Evolutionary conservation across 2,797 vertebrate genomes (phyloP), one percentile per base, ranked within the genome.

Genomic region (Taeniopygia guttata): DNA sequence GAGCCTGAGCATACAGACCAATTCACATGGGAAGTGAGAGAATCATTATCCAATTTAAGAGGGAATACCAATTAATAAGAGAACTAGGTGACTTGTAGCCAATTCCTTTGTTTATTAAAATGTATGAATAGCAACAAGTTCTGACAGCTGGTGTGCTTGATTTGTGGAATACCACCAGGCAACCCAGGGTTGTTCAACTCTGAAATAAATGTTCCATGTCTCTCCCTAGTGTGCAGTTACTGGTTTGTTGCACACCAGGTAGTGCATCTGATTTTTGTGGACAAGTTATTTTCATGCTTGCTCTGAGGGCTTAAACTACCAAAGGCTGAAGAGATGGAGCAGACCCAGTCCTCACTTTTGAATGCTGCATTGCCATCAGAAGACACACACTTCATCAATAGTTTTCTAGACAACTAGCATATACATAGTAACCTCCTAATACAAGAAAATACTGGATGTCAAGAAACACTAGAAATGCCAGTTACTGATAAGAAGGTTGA

Each of bases 281-380:
- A 54, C 29, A n/a, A 54, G 40, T 56, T 46, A 21, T 70, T 70
- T 70, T 21, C 1, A 1, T 0, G 0, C 49, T 42, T 43, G 18
- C 10, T 16, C 1, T 56, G 17, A 67, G 30, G 48, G 36, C 14
- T 82, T 85, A 69, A 81, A 68, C 25, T 46, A 54, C 5, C 32
- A 51, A 16, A 54, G 1, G 10, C 20, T 72, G 34, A 84, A 77
- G 55, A 72, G 22, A 58, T 23, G 16, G 38, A 68, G 82, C 27
- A 89, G 49, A 72, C 6, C 9, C n/a, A 25, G 19, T 67, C 36
- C 12, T 46, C 38, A 27, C 7, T 84, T 82, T 11, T 45, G 19
- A 70, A 69, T 3, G 49, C 13, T 55, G 38, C 36, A 19, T 0
- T 88, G 60, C 36, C 42, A 77, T 60, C 62, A 68, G 29, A 74